Evolutionary conservation across 2,888 invertebrate species (phyloP), one percentile per base, ranked within the genome.

Genomic region (Galeruca laticollis): DNA sequence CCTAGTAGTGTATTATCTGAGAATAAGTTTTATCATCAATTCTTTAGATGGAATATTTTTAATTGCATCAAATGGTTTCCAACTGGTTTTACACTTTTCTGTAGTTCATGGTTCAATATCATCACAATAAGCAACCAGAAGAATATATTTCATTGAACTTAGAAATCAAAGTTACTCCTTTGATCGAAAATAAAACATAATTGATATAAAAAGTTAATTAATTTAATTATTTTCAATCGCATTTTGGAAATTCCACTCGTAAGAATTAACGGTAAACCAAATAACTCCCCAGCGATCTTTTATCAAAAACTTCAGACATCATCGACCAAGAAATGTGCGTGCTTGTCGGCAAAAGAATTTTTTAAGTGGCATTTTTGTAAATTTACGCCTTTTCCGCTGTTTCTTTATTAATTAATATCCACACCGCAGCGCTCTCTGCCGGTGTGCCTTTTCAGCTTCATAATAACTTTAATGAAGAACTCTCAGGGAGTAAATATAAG

Each of bases 391-490:
- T 68, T 64, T 47, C 56, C 57, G 56, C 33, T 51, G 68, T 60
- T 57, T 59, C 66, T 52, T 65, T 70, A 68, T 71, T 78, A 78
- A 76, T 78, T 76, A 57, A 76, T 74, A 76, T 76, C 77, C 77
- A 73, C 76, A 76, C 72, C 68, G 65, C 56, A 43, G 57, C 31
- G 15, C 18, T 47, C 54, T 21, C 37, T 18, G 13, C 56, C 56
- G 56, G 33, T 57, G 56, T 57, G 57, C 70, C 73, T 74, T 69
- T 70, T 65, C 69, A 66, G 69, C 72, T 69, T 73, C 76, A 75
- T 80, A 80, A 79, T 79, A 79, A 77, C 75, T 76, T 78, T 78
- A 79, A 80, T 79, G 80, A 79, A 80, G 80, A 77, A 77, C 78
- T 74, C 75, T 77, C 68, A 35, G 33, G 59, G 61, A 72, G 73